Evolutionary conservation across 2,797 vertebrate genomes (phyloP), one percentile per base, ranked within the genome.

Genomic region (Silurus lanzhouensis): DNA sequence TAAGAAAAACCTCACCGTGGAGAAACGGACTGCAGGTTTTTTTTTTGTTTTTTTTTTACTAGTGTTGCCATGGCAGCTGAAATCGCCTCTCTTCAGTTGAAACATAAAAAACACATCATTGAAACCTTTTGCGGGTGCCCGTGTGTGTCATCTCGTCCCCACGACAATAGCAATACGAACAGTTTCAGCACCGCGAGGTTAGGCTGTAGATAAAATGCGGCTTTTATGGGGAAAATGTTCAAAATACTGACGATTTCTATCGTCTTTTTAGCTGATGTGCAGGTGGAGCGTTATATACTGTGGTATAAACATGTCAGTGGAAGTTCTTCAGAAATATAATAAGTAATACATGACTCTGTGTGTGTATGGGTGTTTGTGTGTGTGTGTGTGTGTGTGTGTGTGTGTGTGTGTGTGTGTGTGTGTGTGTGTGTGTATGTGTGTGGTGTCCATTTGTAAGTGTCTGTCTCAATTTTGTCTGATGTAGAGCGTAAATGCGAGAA

Each of bases 41-140:
- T 52, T 52, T 7, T 52, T 52, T 52, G n/a, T 7, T 52, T 52
- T 52, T 52, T 52, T 52, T 52, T 52, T 72, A 83, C 83, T 87
- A 6, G 91, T 71, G 81, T 93, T 94, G 92, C 92, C 91, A 92
- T 93, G 92, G 92, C 25, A 92, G 92, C 91, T 85, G 88, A 87
- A 84, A 88, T 72, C 85, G 83, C 87, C 83, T 84, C 84, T 80
- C 68, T 58, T 81, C 72, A 25, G 80, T 83, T 86, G 85, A 90
- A 90, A 90, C 55, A 89, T 89, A 90, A 90, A 38, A 88, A 91
- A 82, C 87, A 87, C 74, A 85, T 76, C 80, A 44, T 8, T 38
- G 27, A 75, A 6, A 12, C 6, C 1, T 15, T 76, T 22, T 78
- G 76, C 60, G 57, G 1, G 31, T 31, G 57, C 61, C 0, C 3